Evolutionary conservation across 2,888 invertebrate species (phyloP), one percentile per base, ranked within the genome.

Genomic region (Griposia aprilina): DNA sequence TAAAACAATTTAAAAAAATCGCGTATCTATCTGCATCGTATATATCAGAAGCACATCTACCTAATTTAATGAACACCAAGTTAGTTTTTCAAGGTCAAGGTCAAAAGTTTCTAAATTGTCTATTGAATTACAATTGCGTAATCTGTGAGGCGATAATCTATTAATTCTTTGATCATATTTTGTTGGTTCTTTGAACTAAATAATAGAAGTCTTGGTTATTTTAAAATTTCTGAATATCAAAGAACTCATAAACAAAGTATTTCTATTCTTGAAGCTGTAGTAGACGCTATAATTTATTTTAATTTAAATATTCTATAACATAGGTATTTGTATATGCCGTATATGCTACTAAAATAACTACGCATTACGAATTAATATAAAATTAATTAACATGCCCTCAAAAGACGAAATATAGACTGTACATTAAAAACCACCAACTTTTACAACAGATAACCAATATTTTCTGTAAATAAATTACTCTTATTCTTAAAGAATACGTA

Each of bases 91-190:
- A 87, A 87, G 85, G 87, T 65, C 87, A 85, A 88, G 86, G 90
- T 82, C 80, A 74, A 76, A 50, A 70, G 77, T 82, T 86, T 81
- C 78, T 78, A 83, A 86, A 76, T 76, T 83, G 73, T 80, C 78
- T 72, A 82, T 82, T 83, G 78, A 90, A 89, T 89, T 76, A 85
- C 73, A 87, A 84, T 87, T 90, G 70, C 81, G 89, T 89, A 84
- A 89, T 84, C 73, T 68, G 67, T 81, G 75, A 81, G 81, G 74
- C 79, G 80, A 63, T 78, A 76, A 85, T 80, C 74, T 81, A 77
- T 80, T 71, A 80, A 78, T 69, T 80, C n/a, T 74, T 81, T 63
- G 50, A 74, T n/a, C n/a, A n/a, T n/a, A 62, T 45, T 45, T 52
- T 67, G 70, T 69, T 62, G 62, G 11, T 74, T 74, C 77, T 80